phyloP scores from a whole-genome alignment of 2,797 vertebrate species.

The Podarcis lilfordi region DNA sequence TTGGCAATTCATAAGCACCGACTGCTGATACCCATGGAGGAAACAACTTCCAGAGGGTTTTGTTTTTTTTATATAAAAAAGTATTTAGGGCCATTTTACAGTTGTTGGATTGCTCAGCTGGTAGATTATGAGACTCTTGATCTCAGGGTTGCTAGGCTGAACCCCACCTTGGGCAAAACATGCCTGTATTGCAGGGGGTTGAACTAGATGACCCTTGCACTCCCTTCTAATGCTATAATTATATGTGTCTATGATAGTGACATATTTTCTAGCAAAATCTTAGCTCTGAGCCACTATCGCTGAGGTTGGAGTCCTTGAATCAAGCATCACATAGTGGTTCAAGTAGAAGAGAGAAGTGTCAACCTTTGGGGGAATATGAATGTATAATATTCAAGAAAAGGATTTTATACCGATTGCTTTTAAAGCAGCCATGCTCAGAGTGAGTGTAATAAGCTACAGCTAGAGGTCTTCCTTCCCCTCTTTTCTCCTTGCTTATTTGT shows the following conservation, averaged over 20 bases:
- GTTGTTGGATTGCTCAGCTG: too few relatives aligned
- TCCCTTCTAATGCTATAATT: too few relatives aligned
- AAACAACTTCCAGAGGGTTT: too few relatives aligned
- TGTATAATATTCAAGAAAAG: background rate
- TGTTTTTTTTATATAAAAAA: background rate
- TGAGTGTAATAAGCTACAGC: background rate
- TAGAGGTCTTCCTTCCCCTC: background rate
- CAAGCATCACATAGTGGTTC: background rate
- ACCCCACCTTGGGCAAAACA: too few relatives aligned
- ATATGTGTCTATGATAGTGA: background rate
- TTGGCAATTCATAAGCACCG: background rate
- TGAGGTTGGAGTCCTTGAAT: background rate
- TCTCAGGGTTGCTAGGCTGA: too few relatives aligned
- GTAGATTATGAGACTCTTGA: too few relatives aligned
- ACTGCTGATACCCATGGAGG: background rate
- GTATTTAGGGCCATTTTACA: background rate
- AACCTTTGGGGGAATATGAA: background rate
- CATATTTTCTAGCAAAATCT: background rate
- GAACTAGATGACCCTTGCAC: too few relatives aligned
- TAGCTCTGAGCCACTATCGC: background rate
- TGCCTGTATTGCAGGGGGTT: too few relatives aligned
- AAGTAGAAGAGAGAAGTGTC: background rate
- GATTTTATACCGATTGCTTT: background rate
- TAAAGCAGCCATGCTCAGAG: background rate
- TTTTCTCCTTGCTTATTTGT: conserved; percentile 3